Base-by-base conservation (phyloP, 1,140 invertebrate species). In the Choristoneura fumiferana region DNA sequence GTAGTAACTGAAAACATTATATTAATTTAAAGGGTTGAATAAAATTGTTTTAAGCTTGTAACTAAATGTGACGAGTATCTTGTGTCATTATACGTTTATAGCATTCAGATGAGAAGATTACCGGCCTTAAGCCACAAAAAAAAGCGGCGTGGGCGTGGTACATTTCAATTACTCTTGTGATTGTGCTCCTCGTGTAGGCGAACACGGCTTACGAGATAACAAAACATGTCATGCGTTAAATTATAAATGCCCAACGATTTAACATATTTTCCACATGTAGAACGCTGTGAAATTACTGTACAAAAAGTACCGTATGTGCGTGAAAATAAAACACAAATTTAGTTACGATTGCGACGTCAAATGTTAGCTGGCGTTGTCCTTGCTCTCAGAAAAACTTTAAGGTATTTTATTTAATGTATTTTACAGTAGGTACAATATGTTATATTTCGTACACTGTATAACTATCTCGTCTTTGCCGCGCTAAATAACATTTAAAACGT, bases 201-300 rank as follows among this genome's bases (percentile, higher is more conserved):
- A 63, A 58, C 45, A 33, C 53, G 38, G 61, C 61, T 58, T 58
- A 63, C 33, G 37, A 58, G 22, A 56, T 58, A 63, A 55, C 58
- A 63, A 63, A 63, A 63, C 56, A 22, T 55, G 49, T 37, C 39
- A 22, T 54, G 34, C 53, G 53, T 54, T 36, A 54, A 54, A 36
- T 54, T 37, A 54, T 54, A 54, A 17, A 36, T 54, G 34, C 12
- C 13, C 13, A 12, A 29, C 22, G 29, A 2, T 45, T 49, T 29
- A 49, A 33, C 18, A 55, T 55, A 55, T 38, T 55, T 18, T 55
- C 15, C n/a, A 18, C 36, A 29, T 55, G n/a, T 39, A 39, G 4
- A 13, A 9, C 36, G 12, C 4, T 5, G 13, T 8, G n/a, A 55
- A 55, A 4, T n/a, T 38, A 2, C 54, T 37, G 33, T 36, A 13